Evolutionary conservation across 2,113 vertebrate genomes (phyloP), one percentile per base, ranked within the genome.

Genomic region (Mesoclemmys tuberculata): DNA sequence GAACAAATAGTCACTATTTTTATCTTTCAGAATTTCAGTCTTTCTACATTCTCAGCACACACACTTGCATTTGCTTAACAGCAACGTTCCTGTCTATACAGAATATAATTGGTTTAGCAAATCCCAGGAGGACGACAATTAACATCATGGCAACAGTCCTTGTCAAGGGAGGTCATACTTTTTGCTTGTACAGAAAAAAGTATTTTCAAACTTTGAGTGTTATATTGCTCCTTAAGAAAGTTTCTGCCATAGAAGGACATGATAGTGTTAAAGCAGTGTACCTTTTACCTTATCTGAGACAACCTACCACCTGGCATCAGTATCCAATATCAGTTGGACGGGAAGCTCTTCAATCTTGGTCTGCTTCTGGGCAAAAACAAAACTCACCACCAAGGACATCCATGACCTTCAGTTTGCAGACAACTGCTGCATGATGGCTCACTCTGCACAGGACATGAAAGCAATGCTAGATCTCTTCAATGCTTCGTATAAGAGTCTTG

Each of bases 101-200:
- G 84, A 96, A 91, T 87, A n/a, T 35, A 14, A 83, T 13, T 38
- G 83, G 88, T 79, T 1, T 1, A 80, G 88, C 55, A 35, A 94
- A 92, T 93, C 22, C 46, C 84, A 77, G 48, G 27, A 91, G 90
- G 38, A 71, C 71, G 92, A 87, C 91, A 92, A 54, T 80, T 89
- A 56, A 49, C 87, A 10, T 52, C 44, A 49, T 71, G 90, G 91
- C 95, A 95, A 87, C 88, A 93, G 83, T 92, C 87, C 44, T 55
- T 71, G 71, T 68, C 51, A 88, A 87, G 29, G 87, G 41, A 41
- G 48, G 10, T 75, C 92, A 84, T 49, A 26, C 51, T 93, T 95
- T 84, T 82, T 93, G 88, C 29, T 82, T 49, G 10, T 89, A 91
- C 80, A 77, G 18, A 85, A 89, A 82, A 92, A 85, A 18, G 2